Percentiles rank a stretch among this genome's conserved stretches.
These are phyloP conservation scores for Oligia strigilis DNA, from an alignment of 2,888 invertebrate genomes.

Conservation along the genomic window DNA sequence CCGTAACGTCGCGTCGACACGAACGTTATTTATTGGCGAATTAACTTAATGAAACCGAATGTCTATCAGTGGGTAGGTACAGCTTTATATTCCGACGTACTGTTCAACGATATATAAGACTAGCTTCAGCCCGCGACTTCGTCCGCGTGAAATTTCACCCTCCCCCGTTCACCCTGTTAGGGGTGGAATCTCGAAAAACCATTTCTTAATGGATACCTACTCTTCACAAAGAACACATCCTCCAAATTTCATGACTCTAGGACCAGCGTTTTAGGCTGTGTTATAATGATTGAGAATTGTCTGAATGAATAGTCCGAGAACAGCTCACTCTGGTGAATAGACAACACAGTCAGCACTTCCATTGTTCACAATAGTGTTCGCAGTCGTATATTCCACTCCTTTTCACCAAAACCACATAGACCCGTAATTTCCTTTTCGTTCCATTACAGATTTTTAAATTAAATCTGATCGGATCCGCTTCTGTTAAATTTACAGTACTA, in stretches of 20 bases:
- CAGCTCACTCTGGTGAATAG: neutral
- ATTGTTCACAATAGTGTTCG: neutral
- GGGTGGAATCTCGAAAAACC: too few relatives aligned
- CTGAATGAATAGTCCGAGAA: neutral
- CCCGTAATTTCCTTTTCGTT: slow-evolving; percentile 33
- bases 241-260: too few relatives aligned
- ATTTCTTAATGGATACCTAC: too few relatives aligned
- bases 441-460: slow-evolving; percentile 41
- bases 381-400: slow-evolving; percentile 12
- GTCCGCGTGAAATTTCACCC: too few relatives aligned
- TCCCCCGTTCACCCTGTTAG: too few relatives aligned
- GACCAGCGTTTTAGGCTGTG: too few relatives aligned
- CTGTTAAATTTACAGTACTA: slow-evolving; percentile 37
- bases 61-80: slow-evolving; percentile 25
- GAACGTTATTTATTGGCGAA: slow-evolving; percentile 53
- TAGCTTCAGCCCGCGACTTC: too few relatives aligned
- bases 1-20: slow-evolving; percentile 27
- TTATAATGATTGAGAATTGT: neutral
- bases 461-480: slow-evolving; percentile 35
- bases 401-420: slow-evolving; percentile 23
- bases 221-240: too few relatives aligned
- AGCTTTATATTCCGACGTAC: slow-evolving; percentile 26
- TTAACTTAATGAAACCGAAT: slow-evolving; percentile 54
- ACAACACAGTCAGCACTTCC: neutral
- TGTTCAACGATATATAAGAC: neutral